Base-by-base conservation (phyloP, 2,888 invertebrate species). In the Drosophila algonquin region DNA sequence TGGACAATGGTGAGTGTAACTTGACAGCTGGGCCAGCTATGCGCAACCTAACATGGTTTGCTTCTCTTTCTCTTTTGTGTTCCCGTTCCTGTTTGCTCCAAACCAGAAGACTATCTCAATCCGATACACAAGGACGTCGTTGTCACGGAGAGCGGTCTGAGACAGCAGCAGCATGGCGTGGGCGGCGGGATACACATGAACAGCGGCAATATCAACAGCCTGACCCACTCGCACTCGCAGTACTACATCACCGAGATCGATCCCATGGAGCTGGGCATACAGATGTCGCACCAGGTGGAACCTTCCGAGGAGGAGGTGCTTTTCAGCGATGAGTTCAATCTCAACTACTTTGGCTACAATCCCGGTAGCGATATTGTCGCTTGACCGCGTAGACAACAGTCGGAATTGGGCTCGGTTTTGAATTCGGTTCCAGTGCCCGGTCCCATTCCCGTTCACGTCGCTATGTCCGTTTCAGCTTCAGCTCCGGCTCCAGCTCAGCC, bases 41-140 rank as follows among this genome's bases (percentile, higher is more conserved):
- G 12, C 5, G 5, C 2, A 14, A 45, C 4, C n/a, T 40, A 30
- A 45, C 18, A 10, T 30, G 10, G n/a, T 32, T 7, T 12, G 6
- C 32, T 8, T 8, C 3, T 18, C 3, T 8, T 5, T 2, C 0
- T n/a, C 21, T 21, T 21, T 21, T 21, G 21, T 21, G 12, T 27
- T 10, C 30, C 18, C 16, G 2, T n/a, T 16, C 8, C 32, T 5
- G 2, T 51, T 14, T 14, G 14, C 7, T 40, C 1, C 14, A 14
- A 5, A 30, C 52, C 91, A 93, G 69, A 93, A 93, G 94, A 94
- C 93, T 94, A 94, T 89, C 93, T 94, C 44, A 94, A 94, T 79
- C 94, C 94, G 6, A 95, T 96, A 55, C 95, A 96, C 44, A 95
- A 96, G 86, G 96, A 96, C 89, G 95, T 96, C 79, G 95, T 96